A percentile compares a stretch with the other conserved stretches of the same genome.
Evolutionary conservation across 2,888 invertebrate genomes (phyloP).

Genomic region (Rotaria sp.): DNA sequence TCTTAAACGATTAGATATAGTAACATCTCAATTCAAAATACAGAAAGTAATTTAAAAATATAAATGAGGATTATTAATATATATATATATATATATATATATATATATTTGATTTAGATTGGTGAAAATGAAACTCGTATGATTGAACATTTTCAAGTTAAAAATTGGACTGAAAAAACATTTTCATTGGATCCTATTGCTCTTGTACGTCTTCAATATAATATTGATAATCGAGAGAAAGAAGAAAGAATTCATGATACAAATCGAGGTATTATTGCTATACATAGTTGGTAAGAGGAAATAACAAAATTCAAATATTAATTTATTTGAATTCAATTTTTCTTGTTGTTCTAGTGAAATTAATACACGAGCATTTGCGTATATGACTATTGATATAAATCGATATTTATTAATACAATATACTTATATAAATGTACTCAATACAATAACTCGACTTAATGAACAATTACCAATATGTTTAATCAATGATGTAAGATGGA

Average conservation of each 20-base stretch:
- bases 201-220: not conserved
- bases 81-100: no score
- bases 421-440: not conserved
- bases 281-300: not conserved
- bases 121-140: not conserved
- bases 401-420: not conserved
- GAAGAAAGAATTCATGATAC: not conserved
- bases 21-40: not conserved
- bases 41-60: not conserved
- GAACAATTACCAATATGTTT: not conserved
- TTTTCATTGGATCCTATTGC: not conserved
- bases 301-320: not conserved
- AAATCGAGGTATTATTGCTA: not conserved
- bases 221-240: not conserved
- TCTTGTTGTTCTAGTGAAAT: not conserved
- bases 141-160: not conserved
- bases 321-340: not conserved
- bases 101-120: not conserved
- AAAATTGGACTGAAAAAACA: not conserved
- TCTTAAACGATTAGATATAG: not conserved
- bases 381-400: constrained; percentile 23
- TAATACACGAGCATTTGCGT: not conserved
- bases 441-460: not conserved
- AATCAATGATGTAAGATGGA: not conserved
- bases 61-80: not conserved